These are phyloP conservation scores for Argya squamiceps DNA, from an alignment of 2,797 vertebrate genomes.

Conservation along the genomic window DNA sequence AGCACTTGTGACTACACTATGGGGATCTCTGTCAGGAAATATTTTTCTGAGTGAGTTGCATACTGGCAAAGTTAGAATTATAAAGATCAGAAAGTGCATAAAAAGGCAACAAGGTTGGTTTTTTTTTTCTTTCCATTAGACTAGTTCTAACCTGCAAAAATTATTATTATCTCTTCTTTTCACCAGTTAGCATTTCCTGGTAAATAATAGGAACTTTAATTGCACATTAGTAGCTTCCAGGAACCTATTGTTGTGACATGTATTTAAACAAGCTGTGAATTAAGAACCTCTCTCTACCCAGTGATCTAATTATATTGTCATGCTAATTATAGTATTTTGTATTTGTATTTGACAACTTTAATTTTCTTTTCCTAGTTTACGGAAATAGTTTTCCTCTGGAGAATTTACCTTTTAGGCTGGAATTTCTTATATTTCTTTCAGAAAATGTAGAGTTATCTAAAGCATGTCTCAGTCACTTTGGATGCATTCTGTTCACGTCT, in stretches of 20 bases:
- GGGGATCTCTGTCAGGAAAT: background rate
- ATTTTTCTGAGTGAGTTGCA: background rate
- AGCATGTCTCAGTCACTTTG: background rate
- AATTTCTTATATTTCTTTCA: background rate
- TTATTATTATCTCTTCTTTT: background rate
- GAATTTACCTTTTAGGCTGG: constrained; percentile 1
- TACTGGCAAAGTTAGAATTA: background rate
- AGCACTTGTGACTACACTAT: background rate
- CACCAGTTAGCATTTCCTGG: background rate
- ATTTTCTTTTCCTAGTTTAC: constrained; percentile 45
- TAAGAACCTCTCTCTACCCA: constrained; percentile 25
- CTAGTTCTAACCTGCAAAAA: background rate
- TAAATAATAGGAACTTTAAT: constrained; percentile 44
- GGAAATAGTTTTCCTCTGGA: background rate
- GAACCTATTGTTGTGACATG: constrained; percentile 37
- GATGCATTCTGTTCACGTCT: background rate
- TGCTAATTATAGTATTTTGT: constrained; percentile 1
- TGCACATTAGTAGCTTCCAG: constrained; percentile 26
- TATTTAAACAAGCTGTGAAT: constrained; percentile 58
- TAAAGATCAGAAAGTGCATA: background rate
- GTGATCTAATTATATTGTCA: constrained; percentile 56
- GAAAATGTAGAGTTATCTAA: background rate
- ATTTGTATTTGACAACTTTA: constrained; percentile 45
- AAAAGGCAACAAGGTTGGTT: background rate
- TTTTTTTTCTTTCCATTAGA: background rate